Conservation (phyloP, 2,888 invertebrate genomes). For the Pterobdella sp. region DNA sequence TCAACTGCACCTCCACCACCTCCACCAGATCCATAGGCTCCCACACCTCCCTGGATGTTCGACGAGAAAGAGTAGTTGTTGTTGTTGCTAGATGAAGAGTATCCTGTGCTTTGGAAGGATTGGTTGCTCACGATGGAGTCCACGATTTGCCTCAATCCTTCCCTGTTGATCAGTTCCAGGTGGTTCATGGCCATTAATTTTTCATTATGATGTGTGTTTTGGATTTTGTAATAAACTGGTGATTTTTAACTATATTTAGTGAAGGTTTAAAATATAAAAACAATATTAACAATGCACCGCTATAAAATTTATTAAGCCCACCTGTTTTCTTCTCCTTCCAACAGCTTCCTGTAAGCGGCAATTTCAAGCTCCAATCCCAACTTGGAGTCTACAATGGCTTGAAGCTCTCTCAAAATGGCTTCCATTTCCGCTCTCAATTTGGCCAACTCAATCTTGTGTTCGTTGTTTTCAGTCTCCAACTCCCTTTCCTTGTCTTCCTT, state of each 20-base stretch:
- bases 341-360: constrained; percentile 56
- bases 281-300: background rate
- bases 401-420: constrained; percentile 50
- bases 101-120: constrained; percentile 27
- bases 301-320: constrained; percentile 33
- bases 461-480: constrained; percentile 52
- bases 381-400: constrained; percentile 52
- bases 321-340: constrained; percentile 56
- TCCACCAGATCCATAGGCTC: constrained; percentile 3
- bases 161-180: constrained; percentile 27
- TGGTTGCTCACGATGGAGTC: constrained; percentile 34
- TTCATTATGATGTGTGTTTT: background rate
- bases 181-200: no score
- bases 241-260: background rate
- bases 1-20: constrained; percentile 14
- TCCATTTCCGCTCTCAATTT: constrained; percentile 48
- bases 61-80: no score
- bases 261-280: background rate
- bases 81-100: constrained; percentile 27
- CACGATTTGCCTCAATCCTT: constrained; percentile 35
- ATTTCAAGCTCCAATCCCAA: constrained; percentile 56
- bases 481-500: constrained; percentile 41
- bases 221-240: background rate
- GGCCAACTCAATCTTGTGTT: constrained; percentile 51
- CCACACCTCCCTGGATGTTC: no score